Evolutionary conservation across 2,888 invertebrate genomes (phyloP).

Genomic region (Cephus rjabovi): DNA sequence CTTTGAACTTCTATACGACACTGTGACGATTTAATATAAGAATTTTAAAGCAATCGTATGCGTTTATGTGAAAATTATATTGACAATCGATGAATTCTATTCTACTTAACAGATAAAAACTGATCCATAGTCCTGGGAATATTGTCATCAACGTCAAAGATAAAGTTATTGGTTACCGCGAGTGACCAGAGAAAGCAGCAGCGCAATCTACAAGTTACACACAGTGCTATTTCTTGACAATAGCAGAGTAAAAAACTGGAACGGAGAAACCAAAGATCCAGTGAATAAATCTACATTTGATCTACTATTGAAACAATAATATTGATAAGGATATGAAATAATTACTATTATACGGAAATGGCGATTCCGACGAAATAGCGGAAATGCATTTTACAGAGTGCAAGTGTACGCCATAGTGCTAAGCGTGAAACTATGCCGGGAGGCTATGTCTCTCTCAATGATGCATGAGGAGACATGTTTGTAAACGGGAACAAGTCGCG

Average conservation of each 20-base stretch:
- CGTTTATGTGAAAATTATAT: background rate
- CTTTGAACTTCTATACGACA: background rate
- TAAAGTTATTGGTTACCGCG: background rate
- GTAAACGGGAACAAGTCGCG: background rate
- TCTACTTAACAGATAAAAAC: background rate
- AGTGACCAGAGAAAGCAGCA: background rate
- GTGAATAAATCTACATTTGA: background rate
- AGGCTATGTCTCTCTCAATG: background rate
- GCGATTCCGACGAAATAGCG: background rate
- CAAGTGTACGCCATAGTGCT: background rate
- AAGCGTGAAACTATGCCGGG: background rate
- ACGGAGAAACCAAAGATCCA: background rate
- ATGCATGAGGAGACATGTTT: background rate
- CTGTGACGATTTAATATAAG: background rate
- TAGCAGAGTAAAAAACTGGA: background rate
- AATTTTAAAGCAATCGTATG: background rate
- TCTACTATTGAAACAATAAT: background rate
- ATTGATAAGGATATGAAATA: background rate
- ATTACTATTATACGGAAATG: background rate
- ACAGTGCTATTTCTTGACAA: background rate
- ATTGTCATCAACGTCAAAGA: background rate
- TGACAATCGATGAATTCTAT: background rate
- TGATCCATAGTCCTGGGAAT: background rate
- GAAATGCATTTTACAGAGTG: background rate
- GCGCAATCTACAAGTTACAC: background rate